Conservation (phyloP, 2,113 vertebrate species). For the Muntiacus muntjak region DNA sequence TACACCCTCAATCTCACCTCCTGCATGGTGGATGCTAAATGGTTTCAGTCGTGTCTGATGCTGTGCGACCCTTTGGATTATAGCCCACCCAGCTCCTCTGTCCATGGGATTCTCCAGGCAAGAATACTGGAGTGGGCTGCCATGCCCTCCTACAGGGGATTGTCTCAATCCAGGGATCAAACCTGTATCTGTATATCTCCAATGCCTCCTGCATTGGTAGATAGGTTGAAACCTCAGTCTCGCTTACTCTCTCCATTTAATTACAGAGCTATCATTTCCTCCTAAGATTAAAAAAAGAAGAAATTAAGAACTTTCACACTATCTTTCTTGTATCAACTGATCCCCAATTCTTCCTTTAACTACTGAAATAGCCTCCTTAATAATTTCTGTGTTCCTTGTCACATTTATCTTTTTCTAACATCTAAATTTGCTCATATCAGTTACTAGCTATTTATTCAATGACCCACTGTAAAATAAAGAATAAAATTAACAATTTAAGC, state of each 20-base stretch:
- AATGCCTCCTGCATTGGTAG: not conserved
- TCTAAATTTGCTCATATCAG: not conserved
- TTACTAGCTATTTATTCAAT: not conserved
- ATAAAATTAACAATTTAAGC: not conserved
- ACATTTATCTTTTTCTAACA: not conserved
- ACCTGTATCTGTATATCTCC: not conserved
- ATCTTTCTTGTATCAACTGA: not conserved
- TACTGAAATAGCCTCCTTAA: not conserved
- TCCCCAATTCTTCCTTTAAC: not conserved
- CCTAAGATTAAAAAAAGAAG: not conserved
- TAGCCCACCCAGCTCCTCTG: not conserved
- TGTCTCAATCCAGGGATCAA: not conserved
- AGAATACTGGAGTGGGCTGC: not conserved
- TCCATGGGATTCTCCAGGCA: not conserved
- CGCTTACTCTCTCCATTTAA: not conserved
- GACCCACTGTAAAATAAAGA: not conserved
- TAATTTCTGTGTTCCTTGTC: not conserved
- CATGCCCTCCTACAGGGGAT: not conserved
- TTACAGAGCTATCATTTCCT: not conserved
- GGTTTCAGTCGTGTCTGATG: not conserved
- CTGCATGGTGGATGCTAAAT: not conserved
- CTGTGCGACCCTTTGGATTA: accelerated
- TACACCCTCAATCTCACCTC: not conserved
- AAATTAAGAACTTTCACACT: not conserved
- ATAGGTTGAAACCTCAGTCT: not conserved